Conservation (phyloP, 2,113 vertebrate species). For the Phrynosoma platyrhinos region DNA sequence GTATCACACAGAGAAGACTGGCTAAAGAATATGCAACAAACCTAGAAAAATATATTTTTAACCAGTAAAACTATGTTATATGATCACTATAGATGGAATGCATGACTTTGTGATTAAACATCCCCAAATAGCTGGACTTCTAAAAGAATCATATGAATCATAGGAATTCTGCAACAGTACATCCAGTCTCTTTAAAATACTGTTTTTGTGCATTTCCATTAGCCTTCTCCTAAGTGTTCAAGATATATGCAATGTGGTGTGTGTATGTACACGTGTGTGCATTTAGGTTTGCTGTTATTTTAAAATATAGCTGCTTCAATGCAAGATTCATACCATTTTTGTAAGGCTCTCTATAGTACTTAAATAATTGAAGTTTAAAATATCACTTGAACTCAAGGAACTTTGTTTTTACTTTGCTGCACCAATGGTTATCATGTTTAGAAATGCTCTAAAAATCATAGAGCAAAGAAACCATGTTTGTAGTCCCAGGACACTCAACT, state of each 20-base stretch:
- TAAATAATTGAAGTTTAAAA: conserved; percentile 46
- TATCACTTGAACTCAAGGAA: not conserved
- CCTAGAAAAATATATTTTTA: not conserved
- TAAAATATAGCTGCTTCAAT: conserved; percentile 19
- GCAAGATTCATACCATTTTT: not conserved
- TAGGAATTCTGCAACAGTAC: not conserved
- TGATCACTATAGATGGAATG: not conserved
- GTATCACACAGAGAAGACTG: not conserved
- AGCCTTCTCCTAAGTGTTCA: not conserved
- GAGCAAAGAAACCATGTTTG: conserved; percentile 22
- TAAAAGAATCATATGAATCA: not conserved
- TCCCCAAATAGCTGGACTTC: not conserved
- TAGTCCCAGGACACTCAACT: fast-evolving
- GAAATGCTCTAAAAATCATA: not conserved
- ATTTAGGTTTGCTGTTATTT: not conserved
- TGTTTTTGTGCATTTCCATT: not conserved
- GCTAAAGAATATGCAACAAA: not conserved
- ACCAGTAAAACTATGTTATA: not conserved
- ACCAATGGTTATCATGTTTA: conserved; percentile 15
- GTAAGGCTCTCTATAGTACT: conserved; percentile 13
- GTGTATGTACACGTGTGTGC: not conserved
- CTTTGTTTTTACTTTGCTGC: conserved; percentile 1
- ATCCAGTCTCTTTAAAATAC: not conserved
- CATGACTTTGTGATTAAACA: not conserved
- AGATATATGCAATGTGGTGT: not conserved